Base-by-base conservation (phyloP, 2,888 invertebrate genomes). In the Plagodis pulveraria region DNA sequence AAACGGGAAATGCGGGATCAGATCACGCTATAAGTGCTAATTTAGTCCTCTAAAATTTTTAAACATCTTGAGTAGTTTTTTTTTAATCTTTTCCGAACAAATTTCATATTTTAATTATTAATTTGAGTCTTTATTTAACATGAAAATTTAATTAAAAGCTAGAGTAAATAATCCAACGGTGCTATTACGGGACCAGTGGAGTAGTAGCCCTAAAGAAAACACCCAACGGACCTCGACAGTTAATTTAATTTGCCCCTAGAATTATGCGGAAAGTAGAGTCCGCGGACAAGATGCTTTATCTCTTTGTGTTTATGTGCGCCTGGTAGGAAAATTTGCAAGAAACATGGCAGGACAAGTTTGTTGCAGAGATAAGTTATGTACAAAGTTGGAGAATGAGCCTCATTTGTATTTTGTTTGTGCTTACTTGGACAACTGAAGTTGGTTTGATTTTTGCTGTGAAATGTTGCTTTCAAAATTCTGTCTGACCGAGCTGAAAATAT, bases 171-270 rank as follows among this genome's bases (percentile, higher is more conserved):
- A 22, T 22, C 22, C 22, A 22, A 22, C 22, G 22, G 12, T 35
- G 41, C 40, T 45, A 42, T 7, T 41, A 35, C 9, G 41, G 5
- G 36, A 43, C 36, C 36, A 51, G 40, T 55, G 55, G 50, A 59
- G 4, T 42, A 6, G 12, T n/a, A 8, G 22, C 7, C 51, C 47
- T 49, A 6, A 5, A 32, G 48, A 7, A 48, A 52, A 49, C 55
- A 52, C 61, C 50, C 51, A 35, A 58, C 56, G 61, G 58, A 48
- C 55, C 58, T 49, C 49, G 51, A 63, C 74, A 64, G 69, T 72
- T 78, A 70, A 78, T 76, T 78, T 77, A 65, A 77, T 80, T 79
- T 71, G 64, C 70, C 56, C 61, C 44, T 62, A 56, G 65, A 78
- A 73, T 76, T 73, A 73, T 70, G 72, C 67, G 72, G 56, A 60